Evolutionary conservation across 1,140 invertebrate species (phyloP), one percentile per base, ranked within the genome.

Genomic region (Orchesella cincta): DNA sequence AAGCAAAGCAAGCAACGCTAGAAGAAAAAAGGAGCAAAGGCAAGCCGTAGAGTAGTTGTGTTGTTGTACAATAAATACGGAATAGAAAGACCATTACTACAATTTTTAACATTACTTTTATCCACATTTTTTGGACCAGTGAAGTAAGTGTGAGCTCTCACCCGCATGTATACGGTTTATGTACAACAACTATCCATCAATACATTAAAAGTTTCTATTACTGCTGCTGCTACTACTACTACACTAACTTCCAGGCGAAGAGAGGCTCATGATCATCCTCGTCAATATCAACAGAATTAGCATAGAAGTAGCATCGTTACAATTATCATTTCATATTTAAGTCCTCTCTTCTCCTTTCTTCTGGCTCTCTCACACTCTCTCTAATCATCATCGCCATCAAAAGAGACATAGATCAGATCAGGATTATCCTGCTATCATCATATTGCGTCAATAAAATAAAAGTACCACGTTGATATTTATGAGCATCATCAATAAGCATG

Each of bases 131-230:
- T 67, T 67, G 62, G 62, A 67, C 62, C 62, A 67, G 26, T n/a
- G n/a, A n/a, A n/a, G n/a, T n/a, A n/a, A n/a, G n/a, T 46, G 8
- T 46, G 39, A 12, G 39, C 39, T 46, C 8, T 8, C 28, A 67
- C 12, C 14, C 8, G 33, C 28, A 67, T 67, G 62, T 33, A 67
- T 33, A 67, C 62, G 62, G 31, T n/a, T 67, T 46, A 67, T 67
- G 62, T 67, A 46, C 62, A n/a, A 67, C 62, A 67, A 67, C 62
- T 31, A 67, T 67, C 62, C 62, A n/a, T 67, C 62, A 67, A 67
- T 67, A 67, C 31, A 67, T 67, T 12, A 29, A 33, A 3, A 31
- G 28, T 67, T 31, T 31, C 39, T 46, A 46, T 67, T 16, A 67
- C 62, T 31, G 31, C 29, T 67, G 26, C 62, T 67, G 62, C 23